Base-by-base conservation (phyloP, 1,140 invertebrate species). In the Aphelinus atriplicis region DNA sequence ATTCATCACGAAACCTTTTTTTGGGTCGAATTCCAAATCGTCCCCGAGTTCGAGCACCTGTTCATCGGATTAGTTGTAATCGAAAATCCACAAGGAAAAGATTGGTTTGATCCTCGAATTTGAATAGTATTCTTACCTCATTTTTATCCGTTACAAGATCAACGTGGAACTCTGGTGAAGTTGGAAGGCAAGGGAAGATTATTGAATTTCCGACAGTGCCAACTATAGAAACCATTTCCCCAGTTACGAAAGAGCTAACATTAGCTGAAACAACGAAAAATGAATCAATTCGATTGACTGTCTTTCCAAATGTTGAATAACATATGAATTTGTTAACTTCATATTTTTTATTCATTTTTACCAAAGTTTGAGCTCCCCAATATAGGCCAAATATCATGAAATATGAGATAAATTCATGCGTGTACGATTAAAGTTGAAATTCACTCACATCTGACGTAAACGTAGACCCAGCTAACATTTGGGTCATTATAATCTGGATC, bases 101-200 rank as follows among this genome's bases (percentile, higher is more conserved):
- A 26, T 26, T 26, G 26, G 26, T 26, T 26, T 26, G 26, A 26
- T 26, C 26, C 26, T 26, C 26, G 26, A 26, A 26, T 26, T 26
- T 26, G 26, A 26, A 26, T 26, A 26, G 26, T 26, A 26, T 26
- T 26, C 26, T 26, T 26, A 26, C 26, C 26, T 26, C 26, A 26
- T 26, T 26, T 26, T 26, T 26, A 26, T 26, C 26, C 26, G 26
- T 26, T 26, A 26, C 77, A 55, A 93, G 85, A 60, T 85, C 77
- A 3, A 94, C 90, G 56, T 89, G 85, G 48, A 91, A 87, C 78
- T 92, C 88, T 7, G 92, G 92, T 57, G 90, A 91, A 50, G 92
- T 91, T 63, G 93, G 92, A 79, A 90, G 90, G 87, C 93, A 94
- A 77, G 92, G 92, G 78, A 93, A 89, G 10, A 90, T 79, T 9